phyloP scores from a whole-genome alignment of 2,888 invertebrate genomes.

The Netelia fuscicornis region DNA sequence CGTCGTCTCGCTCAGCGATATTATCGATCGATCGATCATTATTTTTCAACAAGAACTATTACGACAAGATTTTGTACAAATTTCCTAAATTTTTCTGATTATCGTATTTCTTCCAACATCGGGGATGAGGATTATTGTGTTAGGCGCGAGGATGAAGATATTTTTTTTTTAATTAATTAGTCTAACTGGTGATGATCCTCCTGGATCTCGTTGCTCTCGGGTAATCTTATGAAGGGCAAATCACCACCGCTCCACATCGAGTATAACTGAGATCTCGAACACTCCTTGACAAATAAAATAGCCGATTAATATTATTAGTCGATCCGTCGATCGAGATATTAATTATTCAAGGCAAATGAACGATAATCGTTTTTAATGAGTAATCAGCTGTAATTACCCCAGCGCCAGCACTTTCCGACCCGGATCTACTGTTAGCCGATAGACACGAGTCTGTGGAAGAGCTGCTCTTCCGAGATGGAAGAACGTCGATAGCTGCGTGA shows the following conservation, averaged over 20 bases:
- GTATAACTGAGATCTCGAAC: conserved; percentile 84
- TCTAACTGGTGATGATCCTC: conserved; percentile 79
- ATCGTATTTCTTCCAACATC: neutral
- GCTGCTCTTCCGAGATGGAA: conserved; percentile 87
- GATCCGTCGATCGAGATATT: neutral
- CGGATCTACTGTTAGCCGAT: conserved; percentile 87
- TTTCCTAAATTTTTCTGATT: conserved; percentile 28
- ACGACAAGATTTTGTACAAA: conserved; percentile 23
- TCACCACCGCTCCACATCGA: conserved; percentile 86
- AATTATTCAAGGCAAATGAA: no score
- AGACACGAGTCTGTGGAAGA: conserved; percentile 88
- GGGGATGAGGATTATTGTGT: conserved; percentile 37
- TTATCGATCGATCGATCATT: conserved; percentile 31
- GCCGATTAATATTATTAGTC: neutral
- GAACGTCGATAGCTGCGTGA: conserved; percentile 76
- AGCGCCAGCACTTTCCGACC: conserved; percentile 85
- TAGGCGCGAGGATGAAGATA: conserved; percentile 45
- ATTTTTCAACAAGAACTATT: conserved; percentile 25
- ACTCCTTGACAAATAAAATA: conserved; percentile 77
- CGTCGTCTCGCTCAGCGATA: conserved; percentile 63
- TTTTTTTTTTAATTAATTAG: conserved; percentile 20
- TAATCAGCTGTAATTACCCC: conserved; percentile 76
- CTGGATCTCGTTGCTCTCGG: conserved; percentile 84
- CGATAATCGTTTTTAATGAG: neutral
- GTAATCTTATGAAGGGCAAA: conserved; percentile 85